Base-by-base conservation (phyloP, 2,888 invertebrate species). In the Andricus curvator region DNA sequence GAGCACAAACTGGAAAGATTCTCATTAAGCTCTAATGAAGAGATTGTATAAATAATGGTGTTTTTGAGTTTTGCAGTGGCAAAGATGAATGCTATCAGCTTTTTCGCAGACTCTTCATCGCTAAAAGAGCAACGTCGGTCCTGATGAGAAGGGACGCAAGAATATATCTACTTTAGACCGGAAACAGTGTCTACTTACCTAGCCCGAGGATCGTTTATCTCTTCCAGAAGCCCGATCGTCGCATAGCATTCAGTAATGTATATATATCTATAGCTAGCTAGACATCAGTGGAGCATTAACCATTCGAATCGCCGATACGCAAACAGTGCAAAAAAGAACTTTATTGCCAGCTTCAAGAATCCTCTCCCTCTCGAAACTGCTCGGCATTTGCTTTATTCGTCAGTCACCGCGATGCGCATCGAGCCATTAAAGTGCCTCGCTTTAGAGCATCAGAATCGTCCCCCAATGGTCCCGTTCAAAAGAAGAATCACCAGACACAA, bases 341-440 rank as follows among this genome's bases (percentile, higher is more conserved):
- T 83, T 83, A 82, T 81, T 84, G 81, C 82, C 68, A 80, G 83
- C 82, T 76, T 81, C 48, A 79, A 82, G 82, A 84, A 22, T 62
- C 17, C 25, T 62, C 62, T 62, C 22, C 25, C 62, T 44, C 60
- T 60, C 33, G 20, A 56, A 76, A 82, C 80, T 79, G 81, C 79
- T 82, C 81, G 84, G 84, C 83, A 84, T 84, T 83, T 83, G 84
- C 82, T 83, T 84, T 83, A 84, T 84, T 82, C 84, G 84, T 83
- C 83, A 81, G 79, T 62, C 77, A 76, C 78, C 79, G 80, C 78
- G 77, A 82, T 79, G 67, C 51, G 41, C 70, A 70, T 66, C 66
- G 33, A 66, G 83, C 80, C 84, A 82, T 84, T 83, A 83, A 83
- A 82, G 84, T 82, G 79, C 78, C 80, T 82, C 79, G 83, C 81